Base-by-base conservation (phyloP, 2,113 vertebrate species). In the Tautogolabrus adspersus region DNA sequence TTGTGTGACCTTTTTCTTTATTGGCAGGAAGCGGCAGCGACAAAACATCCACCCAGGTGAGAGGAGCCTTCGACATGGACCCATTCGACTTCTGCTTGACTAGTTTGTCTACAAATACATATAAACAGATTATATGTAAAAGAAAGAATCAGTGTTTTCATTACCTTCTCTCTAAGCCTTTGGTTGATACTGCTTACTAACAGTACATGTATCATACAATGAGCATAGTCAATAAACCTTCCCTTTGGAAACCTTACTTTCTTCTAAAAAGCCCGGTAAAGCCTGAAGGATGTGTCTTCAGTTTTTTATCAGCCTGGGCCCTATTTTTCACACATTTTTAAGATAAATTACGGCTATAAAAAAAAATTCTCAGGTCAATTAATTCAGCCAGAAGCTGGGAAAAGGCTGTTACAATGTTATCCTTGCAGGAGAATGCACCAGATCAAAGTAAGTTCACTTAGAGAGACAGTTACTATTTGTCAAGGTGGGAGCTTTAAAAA, bases 31-130 rank as follows among this genome's bases (percentile, higher is more conserved):
- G 96, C 0, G 96, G 96, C 0, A 96, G 95, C 0, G 97, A 97
- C 79, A 98, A 87, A 56, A 96, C 92, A 67, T 98, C 97, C 1
- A 95, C 94, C 97, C 98, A 99, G 87, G 91, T 96, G 77, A 97
- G 94, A 0, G 52, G 91, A 0, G 94, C 91, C 82, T 81, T 96
- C 92, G 57, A 83, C 7, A 83, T 61, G 54, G 87, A 77, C 2
- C 94, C 95, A 16, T 91, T 77, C 5, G 95, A 93, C 75, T 91
- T 95, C 66, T 93, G 94, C 76, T 95, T 96, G 22, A 84, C 46
- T 67, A 76, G 85, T 76, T 93, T 93, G 61, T 90, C 93, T 95
- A 51, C 9, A 26, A 75, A 68, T 46, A 61, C 21, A 74, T 74
- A 44, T 46, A 18, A 18, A 34, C 11, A 22, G 18, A 23, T n/a